Base-by-base conservation (phyloP, 2,113 vertebrate species). In the Heterotis niloticus region DNA sequence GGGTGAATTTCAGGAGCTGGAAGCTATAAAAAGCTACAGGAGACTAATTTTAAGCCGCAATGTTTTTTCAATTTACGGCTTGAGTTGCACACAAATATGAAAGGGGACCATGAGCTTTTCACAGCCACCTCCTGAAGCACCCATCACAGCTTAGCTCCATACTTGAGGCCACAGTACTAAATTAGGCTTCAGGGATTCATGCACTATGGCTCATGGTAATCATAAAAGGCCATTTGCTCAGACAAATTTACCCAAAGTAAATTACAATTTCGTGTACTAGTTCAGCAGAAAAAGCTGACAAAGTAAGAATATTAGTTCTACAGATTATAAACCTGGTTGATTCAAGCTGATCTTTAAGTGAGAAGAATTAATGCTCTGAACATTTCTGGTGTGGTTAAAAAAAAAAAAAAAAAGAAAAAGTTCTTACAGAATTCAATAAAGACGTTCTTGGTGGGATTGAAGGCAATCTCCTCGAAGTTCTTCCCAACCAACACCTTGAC, bases 391-490 rank as follows among this genome's bases (percentile, higher is more conserved):
- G 28, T 29, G 1, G 28, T 5, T 14, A 20, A 52, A 17, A 17
- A 5, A 68, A 11, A 1, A 66, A 76, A 11, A 1, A n/a, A 5
- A 68, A 11, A 1, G 66, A 76, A 11, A 1, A n/a, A 5, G 11
- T 26, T 88, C 97, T 96, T 88, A 99, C 98, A 99, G 85, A 99
- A 99, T 70, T 99, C 97, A 10, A 99, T 90, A 75, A 99, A 99
- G 68, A 99, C 98, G 0, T 97, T 97, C 91, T 95, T 98, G 0
- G 85, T 87, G 79, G 96, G 86, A 56, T 96, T 87, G 75, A 97
- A 99, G 76, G 90, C 96, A 1, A 99, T 89, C 79, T 99, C 96
- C 76, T 99, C 98, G 1, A 99, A 99, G 88, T 98, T 98, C 83
- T 94, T 97, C 26, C 97, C 97, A 0, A 99, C 98, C 69, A 99